Evolutionary conservation across 2,888 invertebrate species (phyloP), one percentile per base, ranked within the genome.

Genomic region (Mechanitis mazaeus): DNA sequence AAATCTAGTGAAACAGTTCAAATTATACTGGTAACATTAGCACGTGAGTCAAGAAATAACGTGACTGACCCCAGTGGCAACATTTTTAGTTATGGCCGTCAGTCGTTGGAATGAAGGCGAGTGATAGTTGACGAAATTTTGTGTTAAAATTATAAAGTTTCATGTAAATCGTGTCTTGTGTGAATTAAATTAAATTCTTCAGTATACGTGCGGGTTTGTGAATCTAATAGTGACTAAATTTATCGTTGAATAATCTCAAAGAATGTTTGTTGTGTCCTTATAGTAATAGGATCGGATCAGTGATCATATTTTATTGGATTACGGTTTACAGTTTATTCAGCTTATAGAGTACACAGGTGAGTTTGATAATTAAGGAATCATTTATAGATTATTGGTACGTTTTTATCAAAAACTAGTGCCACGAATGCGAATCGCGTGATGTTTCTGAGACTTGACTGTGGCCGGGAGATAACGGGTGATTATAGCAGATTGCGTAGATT

Each of bases 81-180:
- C 75, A 78, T 84, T 87, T 81, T 81, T 69, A 89, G 89, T 88
- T 78, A 89, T 90, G 89, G 89, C 89, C 85, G 88, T 87, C 79
- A 78, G 84, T 85, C 81, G 78, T 84, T 80, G 80, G 77, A 74
- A 75, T 79, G 81, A 75, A 74, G 82, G 83, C 71, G 72, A 75
- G 74, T 75, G 78, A 78, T 75, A 75, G 80, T 82, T 82, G 76
- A 80, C 76, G 81, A 80, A 84, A 81, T 81, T 50, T 81, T 74
- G 79, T 82, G 80, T 79, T 79, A 76, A 83, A 85, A 81, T 83
- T 76, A 75, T 76, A 75, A 82, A 83, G 80, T 86, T 84, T 83
- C 74, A 74, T 65, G 61, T 77, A 77, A 80, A 78, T 84, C 80
- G 79, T 84, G 77, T 80, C 75, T 59, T 66, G 75, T 78, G 84